A percentile compares a stretch with the other conserved stretches of the same genome.
phyloP scores from a whole-genome alignment of 2,888 invertebrate genomes.

The Phalera bucephala region DNA sequence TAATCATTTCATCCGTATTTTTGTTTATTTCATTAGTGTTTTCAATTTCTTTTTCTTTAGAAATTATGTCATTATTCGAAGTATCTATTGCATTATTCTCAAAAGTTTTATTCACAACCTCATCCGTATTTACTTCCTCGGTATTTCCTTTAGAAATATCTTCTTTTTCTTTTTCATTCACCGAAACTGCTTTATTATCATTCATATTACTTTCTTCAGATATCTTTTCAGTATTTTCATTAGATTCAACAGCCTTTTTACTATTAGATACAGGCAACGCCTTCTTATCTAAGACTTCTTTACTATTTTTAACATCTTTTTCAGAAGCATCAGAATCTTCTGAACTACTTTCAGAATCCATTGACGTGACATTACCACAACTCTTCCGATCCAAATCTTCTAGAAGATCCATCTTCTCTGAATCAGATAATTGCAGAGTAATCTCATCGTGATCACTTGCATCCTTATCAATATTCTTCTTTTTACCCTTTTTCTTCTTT shows the following conservation, averaged over 20 bases:
- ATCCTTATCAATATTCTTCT: slow-evolving; percentile 45
- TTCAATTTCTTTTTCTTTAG: too few species aligned
- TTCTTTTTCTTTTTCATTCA: too few species aligned
- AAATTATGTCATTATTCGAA: too few species aligned
- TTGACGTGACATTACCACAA: slow-evolving; percentile 49
- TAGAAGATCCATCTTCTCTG: slow-evolving; percentile 75
- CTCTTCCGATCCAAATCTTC: slow-evolving; percentile 67
- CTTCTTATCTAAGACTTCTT: too few species aligned
- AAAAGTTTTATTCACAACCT: too few species aligned
- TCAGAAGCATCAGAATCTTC: slow-evolving; percentile 39
- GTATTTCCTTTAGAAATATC: too few species aligned
- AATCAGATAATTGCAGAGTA: slow-evolving; percentile 70
- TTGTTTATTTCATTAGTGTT: too few species aligned
- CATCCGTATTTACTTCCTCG: too few species aligned
- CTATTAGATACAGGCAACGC: not conserved
- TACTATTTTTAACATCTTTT: slow-evolving; percentile 4
- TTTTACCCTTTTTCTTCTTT: slow-evolving; percentile 49
- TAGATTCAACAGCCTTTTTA: not conserved
- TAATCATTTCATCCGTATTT: too few species aligned
- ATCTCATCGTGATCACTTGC: slow-evolving; percentile 74
- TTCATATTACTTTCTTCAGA: not conserved
- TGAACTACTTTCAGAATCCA: slow-evolving; percentile 42
- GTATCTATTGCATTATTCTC: too few species aligned
- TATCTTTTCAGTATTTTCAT: not conserved
- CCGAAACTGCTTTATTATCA: not conserved